A percentile compares a stretch with the other conserved stretches of the same genome.
These are phyloP conservation scores for Ctenopoma multispine DNA, from an alignment of 2,797 vertebrate species.

Conservation along the genomic window DNA sequence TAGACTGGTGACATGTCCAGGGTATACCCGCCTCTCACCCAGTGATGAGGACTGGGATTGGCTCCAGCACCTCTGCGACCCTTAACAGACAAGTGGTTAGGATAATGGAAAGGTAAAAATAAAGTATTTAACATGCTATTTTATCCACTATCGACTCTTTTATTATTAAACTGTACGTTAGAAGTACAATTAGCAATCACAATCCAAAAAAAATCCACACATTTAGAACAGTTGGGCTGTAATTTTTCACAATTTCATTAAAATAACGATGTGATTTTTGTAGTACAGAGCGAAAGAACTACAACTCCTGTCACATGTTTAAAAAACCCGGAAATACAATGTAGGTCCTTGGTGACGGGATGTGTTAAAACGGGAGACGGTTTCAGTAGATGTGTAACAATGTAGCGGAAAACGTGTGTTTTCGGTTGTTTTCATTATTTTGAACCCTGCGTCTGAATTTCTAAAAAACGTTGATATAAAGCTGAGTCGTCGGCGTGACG, in stretches of 20 bases:
- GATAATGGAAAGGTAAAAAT: no score
- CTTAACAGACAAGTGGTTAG: no score
- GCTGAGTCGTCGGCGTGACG: neutral
- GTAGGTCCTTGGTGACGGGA: slow-evolving; percentile 31
- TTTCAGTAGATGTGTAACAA: neutral
- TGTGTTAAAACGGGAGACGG: slow-evolving; percentile 36
- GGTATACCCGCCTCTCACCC: no score
- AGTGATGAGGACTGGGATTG: no score
- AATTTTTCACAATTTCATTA: no score
- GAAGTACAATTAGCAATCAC: neutral
- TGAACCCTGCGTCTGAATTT: fast-evolving
- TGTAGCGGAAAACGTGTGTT: neutral
- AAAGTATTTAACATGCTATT: no score
- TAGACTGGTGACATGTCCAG: no score
- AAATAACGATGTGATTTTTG: no score
- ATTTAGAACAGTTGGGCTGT: no score
- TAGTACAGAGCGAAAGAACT: neutral
- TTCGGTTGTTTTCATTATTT: neutral
- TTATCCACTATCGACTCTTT: no score
- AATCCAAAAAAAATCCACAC: no score
- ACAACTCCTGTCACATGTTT: slow-evolving; percentile 65
- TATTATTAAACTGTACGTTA: neutral
- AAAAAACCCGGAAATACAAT: slow-evolving; percentile 73
- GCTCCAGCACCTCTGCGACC: no score
- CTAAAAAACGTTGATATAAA: neutral